Evolutionary conservation across 2,888 invertebrate species (phyloP).

Genomic region (Cynaeus angustus): DNA sequence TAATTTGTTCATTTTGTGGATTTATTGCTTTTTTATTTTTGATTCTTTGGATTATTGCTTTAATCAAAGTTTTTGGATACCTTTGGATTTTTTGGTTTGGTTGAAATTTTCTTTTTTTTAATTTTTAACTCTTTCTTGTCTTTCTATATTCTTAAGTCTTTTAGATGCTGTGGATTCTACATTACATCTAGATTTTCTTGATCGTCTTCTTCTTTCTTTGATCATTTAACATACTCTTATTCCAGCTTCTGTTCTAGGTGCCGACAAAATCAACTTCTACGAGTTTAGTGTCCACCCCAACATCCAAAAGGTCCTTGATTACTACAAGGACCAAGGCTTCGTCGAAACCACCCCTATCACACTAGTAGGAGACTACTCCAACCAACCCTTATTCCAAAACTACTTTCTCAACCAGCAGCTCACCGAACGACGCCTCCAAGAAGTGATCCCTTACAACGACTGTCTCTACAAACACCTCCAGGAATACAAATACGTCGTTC

Average conservation of each 20-base stretch:
- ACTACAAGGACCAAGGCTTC: constrained; percentile 52
- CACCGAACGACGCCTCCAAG: constrained; percentile 91
- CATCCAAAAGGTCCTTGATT: constrained; percentile 82
- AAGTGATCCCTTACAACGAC: constrained; percentile 94
- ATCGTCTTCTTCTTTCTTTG: too few species aligned
- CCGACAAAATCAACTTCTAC: constrained; percentile 91
- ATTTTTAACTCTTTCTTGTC: too few species aligned
- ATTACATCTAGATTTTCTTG: too few species aligned
- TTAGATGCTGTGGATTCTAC: too few species aligned
- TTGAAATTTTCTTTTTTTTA: too few species aligned
- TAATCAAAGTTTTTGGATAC: too few species aligned
- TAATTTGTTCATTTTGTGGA: too few species aligned
- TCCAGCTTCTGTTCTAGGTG: constrained; percentile 77
- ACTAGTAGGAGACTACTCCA: constrained; percentile 89
- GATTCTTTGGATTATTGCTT: too few species aligned
- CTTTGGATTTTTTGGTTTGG: too few species aligned
- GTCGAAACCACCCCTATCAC: constrained; percentile 74
- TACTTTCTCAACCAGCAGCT: constrained; percentile 88
- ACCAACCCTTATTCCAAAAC: constrained; percentile 86
- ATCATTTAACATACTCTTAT: too few species aligned
- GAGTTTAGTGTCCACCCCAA: constrained; percentile 90
- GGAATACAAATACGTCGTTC: constrained; percentile 86
- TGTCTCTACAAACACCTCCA: constrained; percentile 92
- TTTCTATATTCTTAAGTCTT: too few species aligned
- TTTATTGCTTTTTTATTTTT: too few species aligned